Evolutionary conservation across 2,888 invertebrate genomes (phyloP), one percentile per base, ranked within the genome.

Genomic region (Coenonympha arcania): DNA sequence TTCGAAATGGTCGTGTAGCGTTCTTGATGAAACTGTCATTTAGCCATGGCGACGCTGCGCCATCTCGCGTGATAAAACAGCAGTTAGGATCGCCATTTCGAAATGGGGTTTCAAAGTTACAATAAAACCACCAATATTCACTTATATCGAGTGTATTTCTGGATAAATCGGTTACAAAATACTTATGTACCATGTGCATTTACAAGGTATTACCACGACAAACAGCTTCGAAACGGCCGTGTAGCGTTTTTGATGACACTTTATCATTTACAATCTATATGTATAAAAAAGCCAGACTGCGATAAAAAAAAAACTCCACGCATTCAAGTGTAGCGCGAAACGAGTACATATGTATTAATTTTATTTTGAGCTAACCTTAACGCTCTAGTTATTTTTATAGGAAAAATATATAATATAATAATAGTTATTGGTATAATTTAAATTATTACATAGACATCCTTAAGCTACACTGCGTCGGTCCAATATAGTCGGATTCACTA

Each of bases 101-200:
- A n/a, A n/a, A n/a, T n/a, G n/a, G n/a, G n/a, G n/a, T n/a, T n/a
- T n/a, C n/a, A n/a, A n/a, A n/a, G n/a, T n/a, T n/a, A 20, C 66
- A 83, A 81, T 77, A 66, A 85, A 81, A 83, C 80, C 63, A 78
- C 64, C 66, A 61, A 75, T 76, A 48, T 79, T 78, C 75, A 79
- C 86, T 86, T 86, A 86, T 79, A 85, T 78, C 80, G 79, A 85
- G 84, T 86, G 82, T 86, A 86, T 85, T 85, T 82, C 77, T 79
- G 86, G 73, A 86, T 86, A 84, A 82, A 82, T 73, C 73, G 85
- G 83, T 84, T 86, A 86, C 81, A 86, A 86, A 84, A 85, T 84
- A 76, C 79, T 81, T 77, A 77, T 73, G 76, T 76, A 71, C 69
- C 66, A n/a, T n/a, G 77, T n/a, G n/a, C n/a, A n/a, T n/a, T n/a